A percentile compares a stretch with the other conserved stretches of the same genome.
Evolutionary conservation across 1,140 invertebrate genomes (phyloP).

Genomic region (Drosophila ananassae): DNA sequence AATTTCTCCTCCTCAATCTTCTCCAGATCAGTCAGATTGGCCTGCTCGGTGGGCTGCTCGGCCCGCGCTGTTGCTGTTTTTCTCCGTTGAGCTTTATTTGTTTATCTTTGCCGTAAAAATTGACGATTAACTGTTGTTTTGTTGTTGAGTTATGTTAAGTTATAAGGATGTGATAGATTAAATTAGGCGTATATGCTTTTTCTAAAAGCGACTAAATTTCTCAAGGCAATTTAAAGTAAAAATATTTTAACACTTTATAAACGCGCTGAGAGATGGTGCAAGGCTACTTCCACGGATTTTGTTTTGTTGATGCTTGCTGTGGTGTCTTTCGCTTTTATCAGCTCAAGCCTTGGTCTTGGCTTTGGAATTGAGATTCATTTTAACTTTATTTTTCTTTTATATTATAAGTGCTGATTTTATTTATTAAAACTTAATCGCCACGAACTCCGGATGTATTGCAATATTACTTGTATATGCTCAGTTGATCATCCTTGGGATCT

Average conservation of each 20-base stretch:
- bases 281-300: not conserved
- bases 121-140: constrained; percentile 80
- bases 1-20: constrained; percentile 97
- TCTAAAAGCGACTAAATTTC: constrained; percentile 23
- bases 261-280: constrained; percentile 41
- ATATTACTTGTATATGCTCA: too few relatives aligned
- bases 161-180: not conserved
- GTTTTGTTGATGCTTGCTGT: too few relatives aligned
- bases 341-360: too few relatives aligned
- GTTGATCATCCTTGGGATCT: too few relatives aligned
- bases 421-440: too few relatives aligned
- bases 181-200: not conserved
- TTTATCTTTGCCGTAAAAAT: constrained; percentile 53
- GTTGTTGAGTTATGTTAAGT: not conserved
- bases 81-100: constrained; percentile 71
- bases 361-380: too few relatives aligned
- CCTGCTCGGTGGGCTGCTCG: constrained; percentile 48
- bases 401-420: too few relatives aligned
- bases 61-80: constrained; percentile 76
- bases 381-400: too few relatives aligned
- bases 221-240: constrained; percentile 27
- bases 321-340: too few relatives aligned
- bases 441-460: too few relatives aligned
- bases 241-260: constrained; percentile 41
- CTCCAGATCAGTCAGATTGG: constrained; percentile 89